A percentile compares a stretch with the other conserved stretches of the same genome.
phyloP scores from a whole-genome alignment of 2,113 vertebrate species.

The Thamnaconus septentrionalis region DNA sequence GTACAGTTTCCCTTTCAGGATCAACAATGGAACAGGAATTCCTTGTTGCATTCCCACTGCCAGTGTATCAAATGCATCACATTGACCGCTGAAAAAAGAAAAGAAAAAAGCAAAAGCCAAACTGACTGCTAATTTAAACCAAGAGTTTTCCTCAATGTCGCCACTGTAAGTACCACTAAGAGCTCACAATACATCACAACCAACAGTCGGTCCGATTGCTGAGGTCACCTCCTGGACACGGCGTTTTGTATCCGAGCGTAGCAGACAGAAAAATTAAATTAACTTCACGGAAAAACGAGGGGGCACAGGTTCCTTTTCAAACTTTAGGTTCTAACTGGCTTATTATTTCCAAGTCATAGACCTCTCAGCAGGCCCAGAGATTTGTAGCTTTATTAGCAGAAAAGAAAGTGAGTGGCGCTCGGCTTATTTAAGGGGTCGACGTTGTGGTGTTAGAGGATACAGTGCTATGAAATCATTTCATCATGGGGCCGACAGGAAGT shows the following conservation, averaged over 20 bases:
- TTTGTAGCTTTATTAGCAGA: conserved; percentile 16
- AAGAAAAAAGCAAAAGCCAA: too few relatives aligned
- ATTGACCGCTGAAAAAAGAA: too few relatives aligned
- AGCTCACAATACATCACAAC: conserved; percentile 29
- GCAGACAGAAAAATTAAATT: conserved; percentile 49
- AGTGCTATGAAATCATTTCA: conserved; percentile 37
- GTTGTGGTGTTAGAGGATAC: conserved; percentile 29
- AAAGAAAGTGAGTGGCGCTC: neutral
- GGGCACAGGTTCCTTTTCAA: conserved; percentile 20
- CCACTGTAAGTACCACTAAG: conserved; percentile 27
- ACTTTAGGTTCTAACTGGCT: conserved; percentile 29
- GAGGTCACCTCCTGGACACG: conserved; percentile 33
- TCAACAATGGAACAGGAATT: too few relatives aligned
- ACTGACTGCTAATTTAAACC: too few relatives aligned
- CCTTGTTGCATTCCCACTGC: too few relatives aligned
- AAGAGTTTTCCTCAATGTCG: neutral
- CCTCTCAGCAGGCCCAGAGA: conserved; percentile 5
- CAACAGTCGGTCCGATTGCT: conserved; percentile 28
- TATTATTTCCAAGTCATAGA: conserved; percentile 28
- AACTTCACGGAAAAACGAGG: conserved; percentile 19
- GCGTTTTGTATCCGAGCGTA: conserved; percentile 24
- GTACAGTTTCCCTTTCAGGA: too few relatives aligned
- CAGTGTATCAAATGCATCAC: too few relatives aligned
- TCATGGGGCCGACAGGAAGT: conserved; percentile 39
- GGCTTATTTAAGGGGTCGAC: conserved; percentile 12